phyloP scores from a whole-genome alignment of 2,888 invertebrate species.

The Horisme vitalbata region DNA sequence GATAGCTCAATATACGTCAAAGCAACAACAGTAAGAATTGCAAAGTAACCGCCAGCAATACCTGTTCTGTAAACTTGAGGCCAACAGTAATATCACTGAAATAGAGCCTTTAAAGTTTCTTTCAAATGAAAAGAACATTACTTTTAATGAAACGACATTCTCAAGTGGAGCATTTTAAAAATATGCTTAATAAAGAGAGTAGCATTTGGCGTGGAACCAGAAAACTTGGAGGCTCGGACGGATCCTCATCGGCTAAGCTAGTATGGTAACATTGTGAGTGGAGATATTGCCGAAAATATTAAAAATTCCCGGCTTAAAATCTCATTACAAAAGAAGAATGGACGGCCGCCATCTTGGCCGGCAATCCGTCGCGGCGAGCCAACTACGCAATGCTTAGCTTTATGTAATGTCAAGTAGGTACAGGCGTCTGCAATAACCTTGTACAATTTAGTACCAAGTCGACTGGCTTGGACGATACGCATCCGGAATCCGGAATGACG shows the following conservation, averaged over 20 bases:
- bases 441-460: too few relatives aligned
- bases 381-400: conserved; percentile 2
- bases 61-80: neutral
- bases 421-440: too few relatives aligned
- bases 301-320: conserved; percentile 14
- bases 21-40: neutral
- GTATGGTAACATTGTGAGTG: conserved; percentile 14
- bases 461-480: too few relatives aligned
- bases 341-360: conserved; percentile 8
- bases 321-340: conserved; percentile 18
- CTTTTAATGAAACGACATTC: conserved; percentile 25
- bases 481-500: too few relatives aligned
- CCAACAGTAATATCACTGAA: conserved; percentile 14
- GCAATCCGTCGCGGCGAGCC: neutral
- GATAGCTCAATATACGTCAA: too few relatives aligned
- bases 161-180: conserved; percentile 23
- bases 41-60: neutral
- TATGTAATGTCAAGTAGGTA: too few relatives aligned
- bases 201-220: conserved; percentile 21
- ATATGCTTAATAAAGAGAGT: conserved; percentile 23
- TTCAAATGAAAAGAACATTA: conserved; percentile 19
- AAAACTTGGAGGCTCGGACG: conserved; percentile 19
- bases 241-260: conserved; percentile 4
- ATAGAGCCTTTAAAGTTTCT: conserved; percentile 9
- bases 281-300: conserved; percentile 10